Evolutionary conservation across 2,888 invertebrate genomes (phyloP), one percentile per base, ranked within the genome.

Genomic region (Kuschelorhynchus macadamiae): DNA sequence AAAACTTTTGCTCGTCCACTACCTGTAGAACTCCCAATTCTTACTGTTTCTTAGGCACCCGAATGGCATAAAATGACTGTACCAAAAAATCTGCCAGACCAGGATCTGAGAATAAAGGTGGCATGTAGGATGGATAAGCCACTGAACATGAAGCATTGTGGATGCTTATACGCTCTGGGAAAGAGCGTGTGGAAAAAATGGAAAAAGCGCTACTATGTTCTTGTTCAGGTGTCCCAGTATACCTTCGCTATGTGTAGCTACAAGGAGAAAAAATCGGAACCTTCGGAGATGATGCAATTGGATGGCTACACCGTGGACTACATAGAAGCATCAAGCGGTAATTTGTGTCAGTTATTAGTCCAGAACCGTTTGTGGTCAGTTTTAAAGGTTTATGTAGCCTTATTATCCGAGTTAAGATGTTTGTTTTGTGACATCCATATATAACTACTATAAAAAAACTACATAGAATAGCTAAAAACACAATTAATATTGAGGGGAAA

Each of bases 201-300:
- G 98, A 99, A 99, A 86, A 94, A 96, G 79, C 89, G 99, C 63
- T 99, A 98, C 85, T 98, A 95, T 88, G 97, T 98, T 73, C 87
- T 99, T 74, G 98, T 99, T 49, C 98, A 99, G 89, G 98, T 98
- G 44, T 98, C 98, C 70, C 99, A 99, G 86, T 99, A 99, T 85
- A 98, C 98, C 36, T 99, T 99, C 87, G 98, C 99, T 44, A 95
- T 99, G 91, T 99, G 99, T 86, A 98, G 97, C 78, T 99, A 98
- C 84, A 95, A 98, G 84, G 98, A 99, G 85, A 98, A 98, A 88
- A 98, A 98, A 86, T 94, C 96, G 18, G 98, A 99, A 84, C 99
- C 99, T 11, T 96, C 97, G 20, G 99, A 99, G 86, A 98, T 99
- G 95, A 96, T 98, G 94, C 98, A 98, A 85, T 87, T 99, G 64